Evolutionary conservation across 2,113 vertebrate species (phyloP).

Genomic region (Garra rufa): DNA sequence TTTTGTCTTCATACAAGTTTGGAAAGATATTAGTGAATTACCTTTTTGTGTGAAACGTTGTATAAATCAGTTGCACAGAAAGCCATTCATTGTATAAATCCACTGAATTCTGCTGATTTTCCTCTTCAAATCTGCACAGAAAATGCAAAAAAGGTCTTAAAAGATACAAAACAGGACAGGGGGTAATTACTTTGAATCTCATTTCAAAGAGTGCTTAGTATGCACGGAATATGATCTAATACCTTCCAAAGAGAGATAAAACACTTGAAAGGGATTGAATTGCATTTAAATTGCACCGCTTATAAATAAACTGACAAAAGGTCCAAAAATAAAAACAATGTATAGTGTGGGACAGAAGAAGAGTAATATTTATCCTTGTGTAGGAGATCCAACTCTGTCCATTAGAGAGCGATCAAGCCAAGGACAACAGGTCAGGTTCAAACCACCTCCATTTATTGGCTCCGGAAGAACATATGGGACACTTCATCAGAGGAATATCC

Average conservation of each 20-base stretch:
- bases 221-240: background rate
- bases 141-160: background rate
- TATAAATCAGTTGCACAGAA: too few species aligned
- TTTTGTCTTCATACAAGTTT: background rate
- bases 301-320: background rate
- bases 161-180: background rate
- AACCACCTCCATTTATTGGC: slow-evolving; percentile 2
- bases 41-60: background rate
- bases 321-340: background rate
- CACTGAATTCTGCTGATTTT: background rate
- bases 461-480: background rate
- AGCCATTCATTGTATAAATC: background rate
- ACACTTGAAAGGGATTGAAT: background rate
- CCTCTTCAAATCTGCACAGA: background rate
- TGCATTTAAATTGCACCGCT: background rate
- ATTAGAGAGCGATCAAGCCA: background rate
- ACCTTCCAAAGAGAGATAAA: background rate
- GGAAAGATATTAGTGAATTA: background rate
- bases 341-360: background rate
- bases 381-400: background rate
- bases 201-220: background rate
- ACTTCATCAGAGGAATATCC: background rate
- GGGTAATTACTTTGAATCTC: background rate
- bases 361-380: background rate
- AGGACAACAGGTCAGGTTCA: background rate